These are phyloP conservation scores for Drosophila quadrilineata DNA, from an alignment of 1,140 invertebrate genomes.

Conservation along the genomic window DNA sequence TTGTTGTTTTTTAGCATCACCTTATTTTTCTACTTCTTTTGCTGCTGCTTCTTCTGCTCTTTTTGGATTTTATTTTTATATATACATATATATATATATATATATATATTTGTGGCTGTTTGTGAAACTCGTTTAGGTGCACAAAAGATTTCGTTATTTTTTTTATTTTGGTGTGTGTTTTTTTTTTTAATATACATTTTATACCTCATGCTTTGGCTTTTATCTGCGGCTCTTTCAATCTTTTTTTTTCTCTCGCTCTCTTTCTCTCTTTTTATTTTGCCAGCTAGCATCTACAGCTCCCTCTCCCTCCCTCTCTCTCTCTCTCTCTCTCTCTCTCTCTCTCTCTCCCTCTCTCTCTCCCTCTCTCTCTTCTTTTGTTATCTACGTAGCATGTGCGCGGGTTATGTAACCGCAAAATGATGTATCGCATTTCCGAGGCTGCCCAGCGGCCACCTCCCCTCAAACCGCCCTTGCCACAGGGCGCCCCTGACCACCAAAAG, in stretches of 20 bases:
- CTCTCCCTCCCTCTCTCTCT: constrained; percentile 14
- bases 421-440: constrained; percentile 55
- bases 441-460: not conserved
- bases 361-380: constrained; percentile 30
- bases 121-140: constrained; percentile 51
- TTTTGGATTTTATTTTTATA: too few relatives aligned
- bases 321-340: constrained; percentile 9
- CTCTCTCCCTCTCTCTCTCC: constrained; percentile 8
- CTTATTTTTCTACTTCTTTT: constrained; percentile 24
- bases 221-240: constrained; percentile 38
- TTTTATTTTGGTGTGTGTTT: too few relatives aligned
- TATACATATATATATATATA: too few relatives aligned
- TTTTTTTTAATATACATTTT: too few relatives aligned
- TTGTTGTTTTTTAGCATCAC: constrained; percentile 20
- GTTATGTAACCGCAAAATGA: constrained; percentile 69
- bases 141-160: constrained; percentile 47
- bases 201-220: constrained; percentile 39
- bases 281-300: not conserved
- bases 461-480: not conserved
- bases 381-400: constrained; percentile 67
- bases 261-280: not conserved
- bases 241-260: not conserved
- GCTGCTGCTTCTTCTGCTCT: too few relatives aligned
- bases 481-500: too few relatives aligned
- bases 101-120: constrained; percentile 35